Evolutionary conservation across 1,140 invertebrate species (phyloP), one percentile per base, ranked within the genome.

Genomic region (Ceratosolen solmsi): DNA sequence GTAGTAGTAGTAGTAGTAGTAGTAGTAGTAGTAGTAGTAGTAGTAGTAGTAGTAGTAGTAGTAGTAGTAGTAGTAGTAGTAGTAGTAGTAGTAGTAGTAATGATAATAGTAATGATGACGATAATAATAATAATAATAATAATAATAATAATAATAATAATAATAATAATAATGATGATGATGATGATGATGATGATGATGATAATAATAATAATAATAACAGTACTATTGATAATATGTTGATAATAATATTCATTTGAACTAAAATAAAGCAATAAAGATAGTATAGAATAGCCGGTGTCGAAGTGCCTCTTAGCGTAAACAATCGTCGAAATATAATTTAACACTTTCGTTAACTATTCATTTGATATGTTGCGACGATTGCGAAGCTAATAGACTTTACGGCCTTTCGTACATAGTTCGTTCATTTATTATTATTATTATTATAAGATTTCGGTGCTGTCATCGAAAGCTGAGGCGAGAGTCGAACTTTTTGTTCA

Each of bases 241-340:
- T 82, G 25, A 81, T 73, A 80, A 74, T 84, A 38, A 82, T 82
- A 83, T 82, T 84, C 81, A 84, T 80, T 79, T 72, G 78, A 85
- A 60, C 68, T 74, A 49, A 72, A 83, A 83, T 84, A 84, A 80
- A 73, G 70, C 36, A 73, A 74, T 75, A 68, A 82, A 71, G 33
- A 78, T 82, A 58, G 63, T 74, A 58, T 76, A 15, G 27, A 36
- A 15, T 51, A 72, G 17, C 41, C 68, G n/a, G n/a, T 51, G 25
- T 49, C 20, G 41, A 72, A 63, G 51, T 79, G 72, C n/a, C 1
- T 36, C 70, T 84, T 81, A 83, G 83, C 60, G 25, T 76, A 27
- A 81, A 83, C 72, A 85, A 83, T 84, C 80, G 84, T 85, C 80
- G 5, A 68, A 68, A 51, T n/a, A n/a, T 63, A 79, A n/a, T 20